Base-by-base conservation (phyloP, 2,113 vertebrate genomes). In the Oreocharis arfaki region DNA sequence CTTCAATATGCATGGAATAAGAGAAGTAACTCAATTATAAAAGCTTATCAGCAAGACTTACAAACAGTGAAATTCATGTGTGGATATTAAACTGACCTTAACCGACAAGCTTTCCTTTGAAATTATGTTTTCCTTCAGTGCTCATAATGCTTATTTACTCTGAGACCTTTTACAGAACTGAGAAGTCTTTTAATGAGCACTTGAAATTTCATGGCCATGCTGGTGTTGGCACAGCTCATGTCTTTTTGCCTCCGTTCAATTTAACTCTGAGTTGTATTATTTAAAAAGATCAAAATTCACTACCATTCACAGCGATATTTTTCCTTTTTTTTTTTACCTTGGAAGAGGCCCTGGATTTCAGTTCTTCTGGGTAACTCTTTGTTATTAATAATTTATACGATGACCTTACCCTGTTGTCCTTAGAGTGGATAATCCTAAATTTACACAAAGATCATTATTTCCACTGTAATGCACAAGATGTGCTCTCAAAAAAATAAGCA, bases 31-130 rank as follows among this genome's bases (percentile, higher is more conserved):
- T 88, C 81, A 95, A 59, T 87, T 92, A 94, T 59, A 86, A 70
- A 92, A 95, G 59, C 80, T 86, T 85, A 94, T 35, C n/a, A 90
- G 57, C 56, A 78, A 81, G 71, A 52, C 52, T 89, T 92, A 83
- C 67, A 96, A 93, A 33, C 23, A 87, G n/a, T 30, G 63, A 68
- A 90, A 76, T 77, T 93, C 90, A 50, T 71, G 71, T 96, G 22
- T 90, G 70, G 74, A 60, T 93, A 89, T 82, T 94, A 91, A 96
- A 92, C 82, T 94, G 93, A 94, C 92, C 96, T 92, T 93, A 97
- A 70, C 67, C 77, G 81, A 89, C 64, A 95, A 56, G 65, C 76
- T 91, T 93, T 96, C 53, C 57, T 96, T 87, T 89, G 65, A 95
- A 96, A 92, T 70, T 8, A 63, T 69, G 68, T 93, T 95, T 94